These are phyloP conservation scores for Leucania comma DNA, from an alignment of 2,888 invertebrate species.

Conservation along the genomic window DNA sequence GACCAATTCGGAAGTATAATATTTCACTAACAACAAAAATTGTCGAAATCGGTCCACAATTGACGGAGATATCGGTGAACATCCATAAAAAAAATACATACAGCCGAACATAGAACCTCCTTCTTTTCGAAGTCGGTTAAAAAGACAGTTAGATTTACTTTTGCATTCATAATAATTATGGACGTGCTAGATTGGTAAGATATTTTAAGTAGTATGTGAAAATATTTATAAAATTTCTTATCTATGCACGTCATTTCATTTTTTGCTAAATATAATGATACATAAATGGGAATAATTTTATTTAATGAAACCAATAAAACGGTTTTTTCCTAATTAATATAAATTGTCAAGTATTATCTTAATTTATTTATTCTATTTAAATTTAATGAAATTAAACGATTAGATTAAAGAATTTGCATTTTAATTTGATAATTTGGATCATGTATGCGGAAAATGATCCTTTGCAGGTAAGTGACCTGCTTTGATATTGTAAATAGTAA, in stretches of 20 bases:
- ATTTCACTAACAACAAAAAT: no score
- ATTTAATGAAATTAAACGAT: background rate
- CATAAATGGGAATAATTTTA: background rate
- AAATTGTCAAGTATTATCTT: background rate
- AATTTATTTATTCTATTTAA: background rate
- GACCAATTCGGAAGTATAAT: no score
- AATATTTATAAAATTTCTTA: background rate
- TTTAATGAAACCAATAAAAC: background rate
- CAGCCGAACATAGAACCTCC: no score
- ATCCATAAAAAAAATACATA: no score
- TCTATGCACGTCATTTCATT: background rate
- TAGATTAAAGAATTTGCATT: conserved; percentile 10
- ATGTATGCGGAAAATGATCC: background rate
- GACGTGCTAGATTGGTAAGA: background rate
- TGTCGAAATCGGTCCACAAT: no score
- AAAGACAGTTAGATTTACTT: background rate
- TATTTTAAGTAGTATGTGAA: background rate
- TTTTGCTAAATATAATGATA: background rate
- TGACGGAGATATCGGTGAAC: no score
- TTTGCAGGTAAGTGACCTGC: conserved; percentile 20
- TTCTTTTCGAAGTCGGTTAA: no score
- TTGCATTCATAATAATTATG: background rate
- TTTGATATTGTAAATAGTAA: background rate
- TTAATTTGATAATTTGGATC: background rate
- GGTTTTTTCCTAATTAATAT: background rate